A percentile compares a stretch with the other conserved stretches of the same genome.
Evolutionary conservation across 2,797 vertebrate species (phyloP).

Genomic region (Apodemus agrarius): DNA sequence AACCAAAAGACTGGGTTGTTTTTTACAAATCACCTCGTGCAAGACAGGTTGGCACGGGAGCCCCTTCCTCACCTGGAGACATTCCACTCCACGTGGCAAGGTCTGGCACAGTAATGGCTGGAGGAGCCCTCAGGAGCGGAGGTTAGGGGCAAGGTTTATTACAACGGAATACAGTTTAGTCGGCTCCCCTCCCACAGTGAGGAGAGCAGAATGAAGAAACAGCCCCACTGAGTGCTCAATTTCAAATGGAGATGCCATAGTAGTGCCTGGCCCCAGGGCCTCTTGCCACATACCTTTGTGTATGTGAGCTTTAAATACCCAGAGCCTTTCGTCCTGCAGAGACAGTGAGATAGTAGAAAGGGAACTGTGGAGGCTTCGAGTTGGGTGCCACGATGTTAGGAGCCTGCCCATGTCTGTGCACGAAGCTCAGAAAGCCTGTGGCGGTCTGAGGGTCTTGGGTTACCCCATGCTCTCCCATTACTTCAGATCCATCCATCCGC

Average conservation of each 20-base stretch:
- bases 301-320: not conserved
- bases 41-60: constrained; percentile 79
- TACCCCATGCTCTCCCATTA: not conserved
- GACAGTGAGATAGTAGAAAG: not conserved
- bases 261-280: not conserved
- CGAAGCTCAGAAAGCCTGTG: not conserved
- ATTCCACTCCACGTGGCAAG: not conserved
- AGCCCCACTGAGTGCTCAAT: not conserved
- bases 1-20: constrained; percentile 80
- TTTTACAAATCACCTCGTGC: constrained; percentile 71
- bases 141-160: constrained; percentile 53
- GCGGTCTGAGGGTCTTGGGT: not conserved
- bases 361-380: not conserved
- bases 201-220: not conserved
- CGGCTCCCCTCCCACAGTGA: constrained; percentile 26
- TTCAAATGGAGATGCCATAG: not conserved
- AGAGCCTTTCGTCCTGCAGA: not conserved
- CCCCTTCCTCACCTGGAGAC: constrained; percentile 67
- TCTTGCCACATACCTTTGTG: not conserved
- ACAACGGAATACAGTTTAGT: constrained; percentile 60
- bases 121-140: constrained; percentile 44
- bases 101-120: constrained; percentile 53
- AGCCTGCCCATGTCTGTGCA: not conserved
- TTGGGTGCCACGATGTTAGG: no score
- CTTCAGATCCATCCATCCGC: not conserved